Percentiles rank a stretch among this genome's conserved stretches.
Evolutionary conservation across 2,888 invertebrate genomes (phyloP).

Genomic region (Sylvicola fuscatus): DNA sequence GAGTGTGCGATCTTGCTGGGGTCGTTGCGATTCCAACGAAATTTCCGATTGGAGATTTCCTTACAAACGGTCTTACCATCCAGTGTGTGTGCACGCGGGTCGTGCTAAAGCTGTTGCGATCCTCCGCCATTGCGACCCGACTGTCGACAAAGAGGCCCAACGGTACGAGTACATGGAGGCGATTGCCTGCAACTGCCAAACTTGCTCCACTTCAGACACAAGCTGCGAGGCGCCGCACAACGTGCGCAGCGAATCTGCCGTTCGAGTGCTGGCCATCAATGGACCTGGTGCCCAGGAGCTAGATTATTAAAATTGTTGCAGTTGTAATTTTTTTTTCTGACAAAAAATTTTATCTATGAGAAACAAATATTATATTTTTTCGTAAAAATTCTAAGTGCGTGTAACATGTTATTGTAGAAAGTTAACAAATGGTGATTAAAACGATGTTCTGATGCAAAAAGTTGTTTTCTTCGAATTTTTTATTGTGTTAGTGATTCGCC

Average conservation of each 20-base stretch:
- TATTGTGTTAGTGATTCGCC: too few species aligned
- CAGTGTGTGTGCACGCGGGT: conserved; percentile 63
- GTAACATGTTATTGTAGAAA: too few species aligned
- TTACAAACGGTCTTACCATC: conserved; percentile 66
- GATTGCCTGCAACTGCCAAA: conserved; percentile 49
- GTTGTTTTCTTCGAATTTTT: too few species aligned
- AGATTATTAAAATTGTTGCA: conserved; percentile 16
- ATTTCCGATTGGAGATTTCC: conserved; percentile 81
- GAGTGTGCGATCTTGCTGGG: conserved; percentile 59
- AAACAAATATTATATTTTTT: too few species aligned
- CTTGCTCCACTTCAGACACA: conserved; percentile 45
- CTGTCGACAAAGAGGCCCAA: conserved; percentile 44
- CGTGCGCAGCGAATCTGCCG: conserved; percentile 16
- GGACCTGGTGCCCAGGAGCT: conserved; percentile 18
- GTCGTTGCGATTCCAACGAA: conserved; percentile 67
- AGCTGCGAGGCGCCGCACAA: conserved; percentile 42
- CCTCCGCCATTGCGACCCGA: conserved; percentile 54
- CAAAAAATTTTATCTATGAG: too few species aligned
- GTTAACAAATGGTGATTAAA: too few species aligned
- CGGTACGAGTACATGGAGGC: conserved; percentile 63
- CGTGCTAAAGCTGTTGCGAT: conserved; percentile 40
- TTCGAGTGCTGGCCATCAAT: conserved; percentile 17
- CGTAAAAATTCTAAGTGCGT: too few species aligned
- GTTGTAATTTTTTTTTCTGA: too few species aligned
- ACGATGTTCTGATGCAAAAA: too few species aligned